Evolutionary conservation across 1,140 invertebrate species (phyloP), one percentile per base, ranked within the genome.

Genomic region (Calephelis virginiensis): DNA sequence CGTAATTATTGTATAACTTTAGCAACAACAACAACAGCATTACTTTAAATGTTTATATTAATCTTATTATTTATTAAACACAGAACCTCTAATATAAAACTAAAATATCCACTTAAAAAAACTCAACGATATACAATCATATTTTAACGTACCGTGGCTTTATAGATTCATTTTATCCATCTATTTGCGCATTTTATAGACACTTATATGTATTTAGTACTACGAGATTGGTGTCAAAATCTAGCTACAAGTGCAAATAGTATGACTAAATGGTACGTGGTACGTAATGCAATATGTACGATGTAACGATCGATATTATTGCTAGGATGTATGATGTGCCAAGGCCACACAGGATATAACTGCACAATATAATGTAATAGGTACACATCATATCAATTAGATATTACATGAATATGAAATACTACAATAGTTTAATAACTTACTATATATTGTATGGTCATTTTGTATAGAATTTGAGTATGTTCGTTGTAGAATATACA

Each of bases 21-120:
- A 86, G 83, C 80, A 83, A 86, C 82, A 86, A 86, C 82, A 86
- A 83, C 83, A 86, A 86, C 83, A 90, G 86, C 86, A 76, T 89
- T 89, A 88, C 86, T 89, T 78, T 88, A 78, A 82, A 72, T 81
- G 74, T 86, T 80, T 79, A 83, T 85, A 78, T 79, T 78, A 81
- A 78, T 76, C 72, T 82, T 81, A 80, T 59, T 70, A 76, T 56
- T 73, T 77, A 73, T 68, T 74, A 72, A 81, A 79, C 75, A 73
- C 71, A 76, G 75, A 80, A 80, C 72, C 76, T 76, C 67, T 77
- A 75, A 70, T 67, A 70, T 65, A 75, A 77, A 74, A 69, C 69
- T 56, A 72, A 66, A 67, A 68, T 73, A 60, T 71, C 68, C 50
- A 67, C 61, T 66, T 72, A 62, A 71, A 66, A 66, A 73, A 72